Evolutionary conservation across 2,113 vertebrate genomes (phyloP).

Genomic region (Tylochromis polylepis): DNA sequence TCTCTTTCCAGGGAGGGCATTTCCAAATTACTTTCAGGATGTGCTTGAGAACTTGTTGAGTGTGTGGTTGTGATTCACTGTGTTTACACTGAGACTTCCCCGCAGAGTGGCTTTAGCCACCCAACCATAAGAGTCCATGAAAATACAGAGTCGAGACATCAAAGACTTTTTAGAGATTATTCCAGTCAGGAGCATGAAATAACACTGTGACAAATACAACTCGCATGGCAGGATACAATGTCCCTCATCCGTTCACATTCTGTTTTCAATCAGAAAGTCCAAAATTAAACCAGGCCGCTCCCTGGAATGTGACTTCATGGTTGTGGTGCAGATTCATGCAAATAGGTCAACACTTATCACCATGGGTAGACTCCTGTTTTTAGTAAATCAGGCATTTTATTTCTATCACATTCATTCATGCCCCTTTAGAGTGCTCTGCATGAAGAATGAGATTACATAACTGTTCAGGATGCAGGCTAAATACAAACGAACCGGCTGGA

Average conservation of each 20-base stretch:
- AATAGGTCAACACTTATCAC: conserved; percentile 34
- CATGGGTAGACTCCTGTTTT: not conserved
- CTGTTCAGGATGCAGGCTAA: not conserved
- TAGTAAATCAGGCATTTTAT: not conserved
- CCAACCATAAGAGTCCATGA: conserved; percentile 37
- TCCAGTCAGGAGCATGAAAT: conserved; percentile 67
- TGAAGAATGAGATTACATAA: not conserved
- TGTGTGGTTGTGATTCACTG: conserved; percentile 46
- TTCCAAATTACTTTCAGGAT: not conserved
- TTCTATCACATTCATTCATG: not conserved
- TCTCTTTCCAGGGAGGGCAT: not conserved
- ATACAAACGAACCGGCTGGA: not conserved
- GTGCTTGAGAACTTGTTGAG: not conserved
- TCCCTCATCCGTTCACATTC: conserved; percentile 36
- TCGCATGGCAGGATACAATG: conserved; percentile 50
- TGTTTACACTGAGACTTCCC: conserved; percentile 45
- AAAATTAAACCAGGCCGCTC: conserved; percentile 56
- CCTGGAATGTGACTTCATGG: conserved; percentile 38
- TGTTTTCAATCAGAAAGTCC: conserved; percentile 53
- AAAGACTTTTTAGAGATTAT: conserved; percentile 49
- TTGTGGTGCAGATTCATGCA: conserved; percentile 26
- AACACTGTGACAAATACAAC: conserved; percentile 63
- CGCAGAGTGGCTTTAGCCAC: conserved; percentile 35
- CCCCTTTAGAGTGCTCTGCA: not conserved
- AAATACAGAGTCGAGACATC: conserved; percentile 44